Base-by-base conservation (phyloP, 2,888 invertebrate species). In the Drosophila helvetica region DNA sequence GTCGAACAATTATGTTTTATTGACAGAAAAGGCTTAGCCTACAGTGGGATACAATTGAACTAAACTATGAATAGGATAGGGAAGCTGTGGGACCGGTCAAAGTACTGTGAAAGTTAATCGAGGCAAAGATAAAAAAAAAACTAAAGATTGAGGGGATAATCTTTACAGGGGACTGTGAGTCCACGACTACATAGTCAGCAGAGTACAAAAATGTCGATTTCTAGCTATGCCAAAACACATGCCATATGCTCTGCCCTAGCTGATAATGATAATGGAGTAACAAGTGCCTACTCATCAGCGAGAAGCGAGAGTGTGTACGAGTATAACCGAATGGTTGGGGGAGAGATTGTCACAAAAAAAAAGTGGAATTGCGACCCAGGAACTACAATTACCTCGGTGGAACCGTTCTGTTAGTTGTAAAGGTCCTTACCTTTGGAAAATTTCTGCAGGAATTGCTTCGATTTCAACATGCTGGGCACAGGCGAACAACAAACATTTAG, bases 391-490 rank as follows among this genome's bases (percentile, higher is more conserved):
- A 46, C 25, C 43, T 27, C 0, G 30, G 6, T 15, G 4, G 15
- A 38, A 6, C 6, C 1, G 38, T 2, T 15, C 15, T 38, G 30
- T 50, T 56, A 22, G 22, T 3, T 22, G 4, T 22, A 22, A 22
- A 22, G 3, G 22, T 27, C 27, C 74, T 88, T 82, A 90, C 90
- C 90, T 90, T 79, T 89, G 27, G 79, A 67, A 60, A 90, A 75
- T 59, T 79, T 77, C 62, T 88, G 82, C 58, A 88, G 60, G 60
- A 90, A 77, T 58, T 79, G 68, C 72, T 81, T 89, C n/a, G 90
- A 79, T 63, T 90, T 90, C 47, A 90, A 86, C 90, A 90, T 90
- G 55, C 68, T 87, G 63, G 45, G 18, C 59, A 54, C 59, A 47
- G 10, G 15, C 48, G 53, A 71, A 56, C 42, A 62, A 73, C 55